Conservation (phyloP, 2,113 vertebrate genomes). For the Brienomyrus brachyistius region DNA sequence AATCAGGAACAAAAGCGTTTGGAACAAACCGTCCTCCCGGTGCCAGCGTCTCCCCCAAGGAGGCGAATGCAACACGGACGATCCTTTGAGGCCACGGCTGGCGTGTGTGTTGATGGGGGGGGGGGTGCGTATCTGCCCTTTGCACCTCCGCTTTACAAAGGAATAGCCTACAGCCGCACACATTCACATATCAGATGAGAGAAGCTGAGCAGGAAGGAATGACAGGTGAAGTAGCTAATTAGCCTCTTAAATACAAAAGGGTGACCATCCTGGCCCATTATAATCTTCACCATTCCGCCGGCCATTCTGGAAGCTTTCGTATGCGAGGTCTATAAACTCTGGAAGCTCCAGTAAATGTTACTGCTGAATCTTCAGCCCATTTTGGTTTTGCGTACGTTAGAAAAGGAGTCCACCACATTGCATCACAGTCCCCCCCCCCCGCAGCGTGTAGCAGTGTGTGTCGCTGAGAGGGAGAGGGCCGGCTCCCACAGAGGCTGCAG, state of each 20-base stretch:
- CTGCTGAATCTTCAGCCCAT: background rate
- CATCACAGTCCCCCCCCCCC: too few species aligned
- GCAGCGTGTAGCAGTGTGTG: background rate
- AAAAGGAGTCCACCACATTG: background rate
- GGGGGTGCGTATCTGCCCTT: background rate
- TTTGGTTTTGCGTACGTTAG: background rate
- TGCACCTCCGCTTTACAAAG: background rate
- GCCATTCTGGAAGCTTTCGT: background rate
- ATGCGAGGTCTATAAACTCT: background rate
- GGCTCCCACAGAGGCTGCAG: background rate
- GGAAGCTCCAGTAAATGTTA: background rate
- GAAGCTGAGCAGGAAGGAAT: background rate
- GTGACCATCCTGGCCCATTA: background rate
- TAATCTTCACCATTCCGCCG: background rate
- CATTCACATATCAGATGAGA: background rate
- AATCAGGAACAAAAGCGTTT: conserved; percentile 45
- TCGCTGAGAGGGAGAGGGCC: background rate
- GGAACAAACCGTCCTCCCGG: conserved; percentile 34
- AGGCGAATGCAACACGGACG: conserved; percentile 28
- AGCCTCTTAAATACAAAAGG: background rate
- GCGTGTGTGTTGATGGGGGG: background rate
- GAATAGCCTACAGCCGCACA: background rate
- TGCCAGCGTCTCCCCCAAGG: conserved; percentile 8
- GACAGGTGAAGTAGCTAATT: background rate
- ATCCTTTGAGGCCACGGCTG: background rate